A percentile compares a stretch with the other conserved stretches of the same genome.
Evolutionary conservation across 2,113 vertebrate genomes (phyloP).

Genomic region (Otocyon megalotis): DNA sequence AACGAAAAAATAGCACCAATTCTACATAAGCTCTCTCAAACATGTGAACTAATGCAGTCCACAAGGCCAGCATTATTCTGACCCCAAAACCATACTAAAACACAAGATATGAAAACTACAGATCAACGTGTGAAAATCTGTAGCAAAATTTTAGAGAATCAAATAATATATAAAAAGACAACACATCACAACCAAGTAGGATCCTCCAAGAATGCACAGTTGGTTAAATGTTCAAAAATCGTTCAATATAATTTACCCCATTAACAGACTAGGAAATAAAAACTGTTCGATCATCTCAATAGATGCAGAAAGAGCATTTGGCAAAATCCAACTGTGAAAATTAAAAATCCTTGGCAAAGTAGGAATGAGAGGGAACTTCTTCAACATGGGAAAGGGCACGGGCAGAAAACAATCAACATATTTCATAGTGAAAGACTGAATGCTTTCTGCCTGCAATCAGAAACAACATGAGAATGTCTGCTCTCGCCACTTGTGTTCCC

Average conservation of each 20-base stretch:
- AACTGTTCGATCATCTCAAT: neutral
- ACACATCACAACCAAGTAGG: neutral
- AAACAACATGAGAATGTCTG: neutral
- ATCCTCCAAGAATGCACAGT: neutral
- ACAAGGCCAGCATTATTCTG: neutral
- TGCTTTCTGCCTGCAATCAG: neutral
- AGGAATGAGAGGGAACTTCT: neutral
- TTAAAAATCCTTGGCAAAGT: neutral
- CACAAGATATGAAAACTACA: neutral
- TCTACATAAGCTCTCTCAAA: neutral
- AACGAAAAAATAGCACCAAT: neutral
- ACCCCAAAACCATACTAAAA: neutral
- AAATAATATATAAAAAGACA: neutral
- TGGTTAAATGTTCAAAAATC: neutral
- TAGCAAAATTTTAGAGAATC: neutral
- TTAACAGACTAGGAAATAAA: neutral
- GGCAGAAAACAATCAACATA: neutral
- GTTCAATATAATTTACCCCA: neutral
- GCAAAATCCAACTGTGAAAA: neutral
- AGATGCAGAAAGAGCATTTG: neutral
- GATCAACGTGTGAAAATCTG: neutral
- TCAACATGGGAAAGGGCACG: neutral
- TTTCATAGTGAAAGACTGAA: neutral
- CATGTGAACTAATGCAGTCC: neutral
- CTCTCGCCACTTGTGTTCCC: neutral